Evolutionary conservation across 2,113 vertebrate genomes (phyloP).

Genomic region (Podocnemis expansa): DNA sequence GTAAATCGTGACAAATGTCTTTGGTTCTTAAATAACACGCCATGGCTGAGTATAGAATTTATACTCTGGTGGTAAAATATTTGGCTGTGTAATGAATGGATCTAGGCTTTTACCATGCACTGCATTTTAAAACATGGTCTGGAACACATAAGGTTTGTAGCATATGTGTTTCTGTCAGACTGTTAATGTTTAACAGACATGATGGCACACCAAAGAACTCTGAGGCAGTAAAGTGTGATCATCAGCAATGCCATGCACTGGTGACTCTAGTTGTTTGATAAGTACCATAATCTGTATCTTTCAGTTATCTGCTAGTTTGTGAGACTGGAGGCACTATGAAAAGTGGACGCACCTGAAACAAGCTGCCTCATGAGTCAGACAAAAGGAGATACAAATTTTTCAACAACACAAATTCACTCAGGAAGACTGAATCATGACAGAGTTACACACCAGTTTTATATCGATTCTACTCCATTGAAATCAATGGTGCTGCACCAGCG

Average conservation of each 20-base stretch:
- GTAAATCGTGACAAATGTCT: background rate
- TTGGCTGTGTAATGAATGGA: background rate
- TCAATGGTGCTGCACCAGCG: background rate
- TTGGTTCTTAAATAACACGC: background rate
- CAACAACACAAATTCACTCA: background rate
- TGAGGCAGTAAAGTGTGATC: background rate
- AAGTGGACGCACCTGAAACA: background rate
- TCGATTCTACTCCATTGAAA: background rate
- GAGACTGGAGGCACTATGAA: background rate
- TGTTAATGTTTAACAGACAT: background rate
- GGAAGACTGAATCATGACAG: background rate
- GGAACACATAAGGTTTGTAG: background rate
- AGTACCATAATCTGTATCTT: background rate
- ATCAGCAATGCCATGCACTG: background rate
- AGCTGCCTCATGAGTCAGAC: background rate
- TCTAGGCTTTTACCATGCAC: background rate
- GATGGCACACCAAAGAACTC: background rate
- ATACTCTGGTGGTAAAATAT: background rate
- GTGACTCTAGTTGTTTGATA: background rate
- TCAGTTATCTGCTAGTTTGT: background rate
- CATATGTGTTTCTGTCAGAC: background rate
- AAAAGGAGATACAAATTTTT: background rate
- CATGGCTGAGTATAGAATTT: background rate
- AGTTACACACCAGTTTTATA: background rate
- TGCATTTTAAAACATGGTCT: background rate